These are phyloP conservation scores for Arenicola marina DNA, from an alignment of 2,888 invertebrate species.

Conservation along the genomic window DNA sequence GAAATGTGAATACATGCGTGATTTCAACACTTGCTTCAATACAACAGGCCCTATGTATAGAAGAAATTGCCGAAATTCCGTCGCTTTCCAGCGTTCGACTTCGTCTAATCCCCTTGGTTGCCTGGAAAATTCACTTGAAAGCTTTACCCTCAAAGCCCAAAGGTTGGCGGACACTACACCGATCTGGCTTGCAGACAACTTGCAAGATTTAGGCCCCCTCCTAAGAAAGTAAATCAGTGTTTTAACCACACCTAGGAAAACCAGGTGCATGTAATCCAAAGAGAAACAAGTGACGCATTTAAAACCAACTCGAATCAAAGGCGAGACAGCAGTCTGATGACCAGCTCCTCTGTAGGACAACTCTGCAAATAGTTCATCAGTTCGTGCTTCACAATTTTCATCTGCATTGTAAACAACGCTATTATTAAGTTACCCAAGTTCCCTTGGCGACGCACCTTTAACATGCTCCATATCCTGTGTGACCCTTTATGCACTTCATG, in stretches of 20 bases:
- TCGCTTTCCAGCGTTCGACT: conserved; percentile 42
- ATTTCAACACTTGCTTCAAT: too few relatives aligned
- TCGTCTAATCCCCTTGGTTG: conserved; percentile 34
- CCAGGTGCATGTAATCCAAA: conserved; percentile 49
- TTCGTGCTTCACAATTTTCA: background rate
- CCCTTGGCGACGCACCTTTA: conserved; percentile 5
- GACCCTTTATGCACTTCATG: conserved; percentile 6
- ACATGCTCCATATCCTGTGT: conserved; percentile 5
- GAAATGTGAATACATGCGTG: too few relatives aligned
- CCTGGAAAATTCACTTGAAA: conserved; percentile 39
- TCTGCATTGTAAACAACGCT: background rate
- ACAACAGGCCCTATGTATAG: too few relatives aligned
- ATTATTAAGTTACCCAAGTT: background rate
- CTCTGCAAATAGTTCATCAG: conserved; percentile 22
- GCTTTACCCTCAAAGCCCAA: conserved; percentile 14
- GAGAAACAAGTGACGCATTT: conserved; percentile 37
- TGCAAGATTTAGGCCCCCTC: conserved; percentile 27
- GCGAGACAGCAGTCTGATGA: conserved; percentile 32
- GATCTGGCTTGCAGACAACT: conserved; percentile 10
- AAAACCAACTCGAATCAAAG: conserved; percentile 29
- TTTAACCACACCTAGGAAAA: conserved; percentile 41
- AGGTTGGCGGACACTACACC: conserved; percentile 8
- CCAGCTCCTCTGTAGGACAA: conserved; percentile 11
- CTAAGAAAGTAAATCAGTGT: conserved; percentile 32
- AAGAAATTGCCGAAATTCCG: too few relatives aligned